Percentiles rank a stretch among this genome's conserved stretches.
Conservation (phyloP, 2,888 invertebrate species). For the Rhaphigaster nebulosa region DNA sequence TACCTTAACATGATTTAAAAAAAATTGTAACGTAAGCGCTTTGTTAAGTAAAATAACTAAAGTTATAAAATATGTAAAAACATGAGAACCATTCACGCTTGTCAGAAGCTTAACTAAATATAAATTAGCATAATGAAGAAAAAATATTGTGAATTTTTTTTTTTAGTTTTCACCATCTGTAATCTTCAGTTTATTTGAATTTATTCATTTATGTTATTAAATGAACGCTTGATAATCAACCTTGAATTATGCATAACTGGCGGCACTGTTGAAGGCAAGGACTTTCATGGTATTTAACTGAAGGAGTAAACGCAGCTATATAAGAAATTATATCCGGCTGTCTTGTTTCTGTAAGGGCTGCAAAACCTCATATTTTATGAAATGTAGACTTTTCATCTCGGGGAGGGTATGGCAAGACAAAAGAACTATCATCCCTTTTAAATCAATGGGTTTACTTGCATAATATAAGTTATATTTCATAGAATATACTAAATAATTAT, state of each 20-base stretch:
- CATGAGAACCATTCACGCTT: not conserved
- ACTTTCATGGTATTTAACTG: not conserved
- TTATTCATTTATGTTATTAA: not conserved
- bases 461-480: no score
- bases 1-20: not conserved
- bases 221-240: not conserved
- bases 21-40: not conserved
- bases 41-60: not conserved
- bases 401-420: no score
- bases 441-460: no score
- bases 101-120: not conserved
- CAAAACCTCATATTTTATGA: not conserved
- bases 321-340: not conserved
- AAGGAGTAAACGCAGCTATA: not conserved
- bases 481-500: no score
- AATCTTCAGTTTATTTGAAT: not conserved
- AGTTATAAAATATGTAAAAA: not conserved
- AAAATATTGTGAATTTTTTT: not conserved
- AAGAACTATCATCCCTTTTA: no score
- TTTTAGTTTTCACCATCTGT: not conserved
- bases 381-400: not conserved
- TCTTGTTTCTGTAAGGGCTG: not conserved
- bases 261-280: not conserved
- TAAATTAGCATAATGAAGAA: not conserved
- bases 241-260: not conserved